Conservation (phyloP, 2,113 vertebrate genomes). For the Penelope pileata region DNA sequence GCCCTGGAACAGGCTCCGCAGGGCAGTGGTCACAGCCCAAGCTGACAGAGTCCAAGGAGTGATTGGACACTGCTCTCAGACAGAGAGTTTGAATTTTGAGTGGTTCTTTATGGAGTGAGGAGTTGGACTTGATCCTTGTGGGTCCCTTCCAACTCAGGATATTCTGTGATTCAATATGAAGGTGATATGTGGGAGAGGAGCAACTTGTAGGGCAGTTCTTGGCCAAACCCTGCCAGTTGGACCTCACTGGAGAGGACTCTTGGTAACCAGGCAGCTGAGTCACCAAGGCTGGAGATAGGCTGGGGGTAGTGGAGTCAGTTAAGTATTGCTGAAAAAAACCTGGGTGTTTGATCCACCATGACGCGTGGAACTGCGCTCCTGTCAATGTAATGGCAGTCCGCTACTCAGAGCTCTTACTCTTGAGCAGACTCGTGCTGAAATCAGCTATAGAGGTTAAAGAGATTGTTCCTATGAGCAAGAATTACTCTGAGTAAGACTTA, state of each 20-base stretch:
- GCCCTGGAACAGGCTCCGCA: too few species aligned
- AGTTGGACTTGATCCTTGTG: too few species aligned
- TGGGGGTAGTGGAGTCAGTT: neutral
- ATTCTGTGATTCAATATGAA: neutral
- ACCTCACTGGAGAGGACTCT: neutral
- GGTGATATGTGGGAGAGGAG: neutral
- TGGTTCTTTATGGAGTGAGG: too few species aligned
- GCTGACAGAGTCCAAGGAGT: too few species aligned
- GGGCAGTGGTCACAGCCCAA: too few species aligned
- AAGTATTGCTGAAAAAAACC: neutral
- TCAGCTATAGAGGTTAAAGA: neutral
- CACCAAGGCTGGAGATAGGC: neutral
- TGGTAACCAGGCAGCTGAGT: fast-evolving
- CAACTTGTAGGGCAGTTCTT: neutral
- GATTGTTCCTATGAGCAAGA: neutral
- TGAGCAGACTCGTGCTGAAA: neutral
- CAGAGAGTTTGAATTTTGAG: too few species aligned
- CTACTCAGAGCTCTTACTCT: neutral
- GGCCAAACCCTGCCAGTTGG: neutral
- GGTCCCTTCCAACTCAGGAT: too few species aligned
- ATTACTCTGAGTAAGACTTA: neutral
- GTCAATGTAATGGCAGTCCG: neutral
- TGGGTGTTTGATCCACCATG: neutral
- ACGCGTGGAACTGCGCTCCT: fast-evolving
- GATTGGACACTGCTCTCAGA: too few species aligned